Evolutionary conservation across 2,888 invertebrate species (phyloP).

Genomic region (Teleiodes luculella): DNA sequence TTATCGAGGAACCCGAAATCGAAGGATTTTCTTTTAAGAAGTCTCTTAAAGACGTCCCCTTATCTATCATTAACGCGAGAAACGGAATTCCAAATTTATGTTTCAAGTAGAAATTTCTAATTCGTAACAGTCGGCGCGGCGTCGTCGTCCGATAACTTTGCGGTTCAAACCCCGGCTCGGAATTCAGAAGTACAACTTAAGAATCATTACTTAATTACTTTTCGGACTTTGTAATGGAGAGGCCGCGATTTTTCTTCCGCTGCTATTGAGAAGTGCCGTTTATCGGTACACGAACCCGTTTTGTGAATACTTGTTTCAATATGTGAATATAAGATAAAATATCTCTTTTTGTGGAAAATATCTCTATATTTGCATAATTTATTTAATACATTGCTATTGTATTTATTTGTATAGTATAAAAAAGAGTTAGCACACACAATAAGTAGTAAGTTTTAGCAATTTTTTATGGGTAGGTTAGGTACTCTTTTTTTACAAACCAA

Average conservation of each 20-base stretch:
- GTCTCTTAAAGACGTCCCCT: conserved; percentile 30
- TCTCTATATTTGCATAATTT: too few species aligned
- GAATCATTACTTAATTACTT: conserved; percentile 15
- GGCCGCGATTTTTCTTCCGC: conserved; percentile 4
- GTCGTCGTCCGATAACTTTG: conserved; percentile 16
- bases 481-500: neutral
- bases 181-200: conserved; percentile 8
- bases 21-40: conserved; percentile 29
- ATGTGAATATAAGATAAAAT: neutral
- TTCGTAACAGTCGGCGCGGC: conserved; percentile 11
- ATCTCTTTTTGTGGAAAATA: neutral
- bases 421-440: too few species aligned
- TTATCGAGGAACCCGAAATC: conserved; percentile 28
- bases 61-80: conserved; percentile 31
- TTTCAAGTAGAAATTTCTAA: conserved; percentile 18
- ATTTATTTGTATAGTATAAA: too few species aligned
- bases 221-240: conserved; percentile 9
- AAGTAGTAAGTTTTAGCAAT: too few species aligned
- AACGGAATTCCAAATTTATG: conserved; percentile 22
- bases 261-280: neutral
- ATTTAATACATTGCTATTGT: too few species aligned
- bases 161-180: conserved; percentile 10
- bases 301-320: neutral
- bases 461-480: too few species aligned
- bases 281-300: neutral